Base-by-base conservation (phyloP, 1,140 invertebrate genomes). In the Epicauta chinensis region DNA sequence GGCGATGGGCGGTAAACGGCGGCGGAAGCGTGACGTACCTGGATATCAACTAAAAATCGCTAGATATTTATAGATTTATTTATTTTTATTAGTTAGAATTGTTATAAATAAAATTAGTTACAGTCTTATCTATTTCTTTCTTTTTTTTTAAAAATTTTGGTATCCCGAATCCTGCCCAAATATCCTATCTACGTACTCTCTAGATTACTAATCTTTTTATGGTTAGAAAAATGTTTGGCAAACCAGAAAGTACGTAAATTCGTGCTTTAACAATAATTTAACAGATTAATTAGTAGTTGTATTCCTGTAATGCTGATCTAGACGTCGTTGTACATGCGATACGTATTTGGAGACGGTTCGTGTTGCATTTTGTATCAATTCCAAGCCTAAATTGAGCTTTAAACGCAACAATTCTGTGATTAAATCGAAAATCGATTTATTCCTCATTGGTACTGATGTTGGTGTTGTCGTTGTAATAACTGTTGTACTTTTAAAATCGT, bases 1-100 rank as follows among this genome's bases (percentile, higher is more conserved):
- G 76, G 81, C 86, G 64, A 71, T 87, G 34, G 81, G 79, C 2
- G 70, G 78, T 53, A 75, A 75, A 60, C 77, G 73, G 55, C 66
- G 75, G 14, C 23, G 46, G 16, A 58, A 46, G 46, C 49, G 43
- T 10, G 32, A 42, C 29, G 3, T 43, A 23, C 15, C 17, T 9
- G 30, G 32, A 23, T 37, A 47, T 16, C 37, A 12, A 34, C 5
- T 17, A 39, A 29, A 49, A 37, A 40, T 30, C 46, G 36, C 2
- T 31, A 49, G 10, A 39, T 49, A 30, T 49, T 5, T 49, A 39
- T 17, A 40, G 12, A 36, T 46, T 39, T 40, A 49, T 49, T 49
- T 49, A 49, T 47, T 37, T 47, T 23, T 41, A 14, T 14, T n/a
- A 34, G 32, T 34, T 34, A 34, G 10, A 34, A 34, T 34, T n/a